phyloP scores from a whole-genome alignment of 2,797 vertebrate genomes.

The Hippocampus kuda region DNA sequence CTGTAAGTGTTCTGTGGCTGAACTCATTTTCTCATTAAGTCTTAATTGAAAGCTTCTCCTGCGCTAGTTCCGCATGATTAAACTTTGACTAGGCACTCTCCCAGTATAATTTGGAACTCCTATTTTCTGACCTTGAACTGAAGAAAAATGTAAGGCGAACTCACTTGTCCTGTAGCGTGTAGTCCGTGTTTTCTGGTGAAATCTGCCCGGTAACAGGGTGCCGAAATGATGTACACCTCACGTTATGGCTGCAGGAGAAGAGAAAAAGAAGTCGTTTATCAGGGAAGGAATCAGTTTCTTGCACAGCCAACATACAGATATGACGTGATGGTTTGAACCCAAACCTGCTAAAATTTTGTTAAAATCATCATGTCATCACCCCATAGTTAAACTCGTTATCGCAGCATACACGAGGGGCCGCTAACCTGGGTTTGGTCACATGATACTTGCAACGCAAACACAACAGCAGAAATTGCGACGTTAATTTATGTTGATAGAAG shows the following conservation, averaged over 20 bases:
- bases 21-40: constrained; percentile 23
- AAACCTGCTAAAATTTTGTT: background rate
- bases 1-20: constrained; percentile 9
- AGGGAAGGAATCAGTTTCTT: background rate
- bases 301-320: background rate
- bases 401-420: too few species aligned
- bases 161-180: constrained; percentile 90
- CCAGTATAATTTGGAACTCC: constrained; percentile 11
- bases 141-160: constrained; percentile 39
- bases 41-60: constrained; percentile 20
- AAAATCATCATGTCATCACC: background rate
- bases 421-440: too few species aligned
- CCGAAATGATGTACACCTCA: constrained; percentile 83
- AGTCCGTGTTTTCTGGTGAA: constrained; percentile 93
- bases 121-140: constrained; percentile 18
- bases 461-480: too few species aligned
- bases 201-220: constrained; percentile 94
- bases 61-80: constrained; percentile 11
- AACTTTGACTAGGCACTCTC: background rate
- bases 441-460: too few species aligned
- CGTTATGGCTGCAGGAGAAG: constrained; percentile 80
- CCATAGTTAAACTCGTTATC: too few species aligned
- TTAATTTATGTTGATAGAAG: too few species aligned
- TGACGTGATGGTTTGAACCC: background rate
- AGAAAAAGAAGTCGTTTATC: background rate